These are phyloP conservation scores for Nysson spinosus DNA, from an alignment of 2,888 invertebrate species.

Conservation along the genomic window DNA sequence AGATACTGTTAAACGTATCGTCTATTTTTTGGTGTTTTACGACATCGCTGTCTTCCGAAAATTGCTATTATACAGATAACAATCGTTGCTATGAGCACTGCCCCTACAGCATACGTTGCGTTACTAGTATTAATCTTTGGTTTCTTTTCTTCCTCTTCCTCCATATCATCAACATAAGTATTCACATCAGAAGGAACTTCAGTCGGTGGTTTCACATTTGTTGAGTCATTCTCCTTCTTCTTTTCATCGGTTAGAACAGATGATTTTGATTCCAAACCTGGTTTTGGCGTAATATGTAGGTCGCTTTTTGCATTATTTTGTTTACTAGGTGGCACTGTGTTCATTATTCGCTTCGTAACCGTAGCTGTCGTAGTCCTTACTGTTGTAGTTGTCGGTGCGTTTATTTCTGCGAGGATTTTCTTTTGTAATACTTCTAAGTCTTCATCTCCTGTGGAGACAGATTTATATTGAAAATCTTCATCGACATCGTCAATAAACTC, in stretches of 20 bases:
- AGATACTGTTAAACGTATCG: slow-evolving; percentile 65
- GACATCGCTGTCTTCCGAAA: slow-evolving; percentile 70
- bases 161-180: background rate
- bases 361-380: slow-evolving; percentile 49
- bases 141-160: slow-evolving; percentile 37
- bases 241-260: slow-evolving; percentile 13
- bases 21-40: slow-evolving; percentile 73
- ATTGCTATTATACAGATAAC: slow-evolving; percentile 70
- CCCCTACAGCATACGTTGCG: slow-evolving; percentile 70
- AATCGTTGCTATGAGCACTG: slow-evolving; percentile 68
- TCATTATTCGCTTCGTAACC: slow-evolving; percentile 13
- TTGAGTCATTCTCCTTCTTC: slow-evolving; percentile 9
- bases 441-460: slow-evolving; percentile 48
- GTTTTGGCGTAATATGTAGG: background rate
- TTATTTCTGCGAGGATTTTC: slow-evolving; percentile 53
- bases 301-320: slow-evolving; percentile 1
- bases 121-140: slow-evolving; percentile 67
- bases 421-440: slow-evolving; percentile 63
- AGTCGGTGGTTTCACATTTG: slow-evolving; percentile 1
- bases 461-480: slow-evolving; percentile 44
- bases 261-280: slow-evolving; percentile 28
- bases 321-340: background rate
- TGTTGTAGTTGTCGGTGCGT: slow-evolving; percentile 55
- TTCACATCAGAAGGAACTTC: slow-evolving; percentile 23
- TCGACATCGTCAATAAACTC: slow-evolving; percentile 62